A percentile compares a stretch with the other conserved stretches of the same genome.
phyloP scores from a whole-genome alignment of 2,797 vertebrate genomes.

The Coilia nasus region DNA sequence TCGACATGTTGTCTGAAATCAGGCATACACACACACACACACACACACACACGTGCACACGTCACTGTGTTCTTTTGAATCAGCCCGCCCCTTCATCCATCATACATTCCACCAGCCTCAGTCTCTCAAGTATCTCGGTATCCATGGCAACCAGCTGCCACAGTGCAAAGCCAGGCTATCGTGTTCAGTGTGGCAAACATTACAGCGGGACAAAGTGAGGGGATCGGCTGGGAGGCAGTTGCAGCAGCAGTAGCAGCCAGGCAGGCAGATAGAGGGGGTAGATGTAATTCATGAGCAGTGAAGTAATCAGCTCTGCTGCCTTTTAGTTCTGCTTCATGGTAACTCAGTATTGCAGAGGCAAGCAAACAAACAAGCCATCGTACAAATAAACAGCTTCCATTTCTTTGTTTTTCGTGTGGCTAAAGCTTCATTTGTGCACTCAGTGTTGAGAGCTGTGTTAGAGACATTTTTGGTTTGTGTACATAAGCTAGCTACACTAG shows the following conservation, averaged over 20 bases:
- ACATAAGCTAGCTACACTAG: neutral
- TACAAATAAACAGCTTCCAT: neutral
- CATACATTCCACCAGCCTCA: slow-evolving; percentile 50
- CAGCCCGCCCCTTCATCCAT: neutral
- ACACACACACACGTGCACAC: neutral
- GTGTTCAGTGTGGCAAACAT: slow-evolving; percentile 55
- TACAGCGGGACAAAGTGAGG: slow-evolving; percentile 48
- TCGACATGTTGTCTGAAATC: neutral
- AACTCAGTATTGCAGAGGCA: neutral
- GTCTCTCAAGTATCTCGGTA: slow-evolving; percentile 52
- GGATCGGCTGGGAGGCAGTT: neutral
- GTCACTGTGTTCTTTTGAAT: neutral
- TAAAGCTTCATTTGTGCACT: neutral
- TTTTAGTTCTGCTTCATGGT: slow-evolving; percentile 64
- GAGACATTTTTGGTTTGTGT: neutral
- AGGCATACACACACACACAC: neutral
- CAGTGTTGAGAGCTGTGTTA: neutral
- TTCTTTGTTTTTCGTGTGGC: neutral
- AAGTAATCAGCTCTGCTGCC: slow-evolving; percentile 60
- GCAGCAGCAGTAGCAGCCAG: slow-evolving; percentile 43
- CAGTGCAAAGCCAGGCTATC: slow-evolving; percentile 33
- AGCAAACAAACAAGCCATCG: neutral
- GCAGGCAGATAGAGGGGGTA: slow-evolving; percentile 42
- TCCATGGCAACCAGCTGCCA: slow-evolving; percentile 69
- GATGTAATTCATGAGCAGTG: slow-evolving; percentile 63